Evolutionary conservation across 2,113 vertebrate genomes (phyloP).

Genomic region (Ciconia maguari): DNA sequence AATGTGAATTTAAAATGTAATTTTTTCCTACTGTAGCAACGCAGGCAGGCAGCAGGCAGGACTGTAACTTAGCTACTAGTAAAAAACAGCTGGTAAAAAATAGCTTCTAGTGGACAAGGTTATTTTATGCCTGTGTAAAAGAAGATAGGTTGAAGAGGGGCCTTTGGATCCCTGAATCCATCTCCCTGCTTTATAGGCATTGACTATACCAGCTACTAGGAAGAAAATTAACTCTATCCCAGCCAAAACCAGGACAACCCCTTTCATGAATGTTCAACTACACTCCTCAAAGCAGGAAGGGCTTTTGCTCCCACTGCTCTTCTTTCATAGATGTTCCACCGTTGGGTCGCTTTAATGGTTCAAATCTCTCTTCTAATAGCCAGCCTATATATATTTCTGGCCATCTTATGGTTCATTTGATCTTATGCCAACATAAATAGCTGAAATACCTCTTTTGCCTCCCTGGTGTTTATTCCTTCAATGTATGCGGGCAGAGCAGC

Average conservation of each 20-base stretch:
- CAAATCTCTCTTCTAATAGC: not conserved
- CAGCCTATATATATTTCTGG: not conserved
- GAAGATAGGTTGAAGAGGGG: not conserved
- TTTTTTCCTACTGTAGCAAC: not conserved
- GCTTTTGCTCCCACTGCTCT: not conserved
- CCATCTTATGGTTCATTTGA: not conserved
- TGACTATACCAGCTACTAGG: not conserved
- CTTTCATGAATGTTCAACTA: not conserved
- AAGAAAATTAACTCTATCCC: too few relatives aligned
- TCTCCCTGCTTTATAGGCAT: not conserved
- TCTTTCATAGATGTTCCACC: not conserved
- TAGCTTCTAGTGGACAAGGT: not conserved
- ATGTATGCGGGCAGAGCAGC: not conserved
- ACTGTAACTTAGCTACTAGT: not conserved
- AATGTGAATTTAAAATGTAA: not conserved
- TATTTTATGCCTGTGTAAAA: not conserved
- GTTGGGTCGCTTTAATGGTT: not conserved
- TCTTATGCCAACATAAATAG: not conserved
- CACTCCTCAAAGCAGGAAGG: not conserved
- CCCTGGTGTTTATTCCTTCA: not conserved
- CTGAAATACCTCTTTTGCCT: not conserved
- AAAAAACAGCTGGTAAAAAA: not conserved
- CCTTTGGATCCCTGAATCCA: not conserved
- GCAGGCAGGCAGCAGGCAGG: not conserved
- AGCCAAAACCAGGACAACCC: not conserved